Percentiles rank a stretch among this genome's conserved stretches.
Conservation (phyloP, 2,797 vertebrate species). For the Adelosebastes latens region DNA sequence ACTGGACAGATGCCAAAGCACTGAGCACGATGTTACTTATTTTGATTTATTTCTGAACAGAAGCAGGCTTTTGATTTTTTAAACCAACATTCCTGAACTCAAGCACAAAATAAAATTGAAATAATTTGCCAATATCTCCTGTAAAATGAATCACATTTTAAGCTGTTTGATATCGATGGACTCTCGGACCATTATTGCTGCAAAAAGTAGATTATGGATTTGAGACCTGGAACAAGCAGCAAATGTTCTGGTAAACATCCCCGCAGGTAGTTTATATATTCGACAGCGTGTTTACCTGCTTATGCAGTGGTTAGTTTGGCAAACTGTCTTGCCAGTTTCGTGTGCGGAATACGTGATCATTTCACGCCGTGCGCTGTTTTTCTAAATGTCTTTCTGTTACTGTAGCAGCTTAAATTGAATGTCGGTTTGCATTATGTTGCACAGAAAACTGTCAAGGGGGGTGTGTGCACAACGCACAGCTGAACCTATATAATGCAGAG, state of each 20-base stretch:
- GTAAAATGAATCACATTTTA: neutral
- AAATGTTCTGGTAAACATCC: slow-evolving; percentile 19
- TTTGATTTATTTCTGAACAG: neutral
- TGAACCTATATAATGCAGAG: slow-evolving; percentile 26
- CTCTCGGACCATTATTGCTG: neutral
- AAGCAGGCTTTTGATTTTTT: neutral
- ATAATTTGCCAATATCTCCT: neutral
- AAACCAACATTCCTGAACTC: slow-evolving; percentile 8
- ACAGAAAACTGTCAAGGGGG: neutral
- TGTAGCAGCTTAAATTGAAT: slow-evolving; percentile 14
- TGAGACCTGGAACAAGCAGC: slow-evolving; percentile 4
- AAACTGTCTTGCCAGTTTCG: slow-evolving; percentile 16
- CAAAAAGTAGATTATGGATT: slow-evolving; percentile 15
- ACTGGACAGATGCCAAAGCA: neutral
- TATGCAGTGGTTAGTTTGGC: slow-evolving; percentile 23
- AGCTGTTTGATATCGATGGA: neutral
- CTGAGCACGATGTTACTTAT: neutral
- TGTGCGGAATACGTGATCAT: neutral
- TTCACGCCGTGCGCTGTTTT: slow-evolving; percentile 20
- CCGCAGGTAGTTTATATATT: slow-evolving; percentile 12
- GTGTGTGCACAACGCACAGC: slow-evolving; percentile 19
- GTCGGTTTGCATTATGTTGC: slow-evolving; percentile 11
- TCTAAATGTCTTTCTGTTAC: slow-evolving; percentile 1
- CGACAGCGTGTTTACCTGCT: slow-evolving; percentile 17
- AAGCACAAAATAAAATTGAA: slow-evolving; percentile 21